Conservation (phyloP, 35 echinoderm and acorn worm genomes). For the Stichopus chloronotus region DNA sequence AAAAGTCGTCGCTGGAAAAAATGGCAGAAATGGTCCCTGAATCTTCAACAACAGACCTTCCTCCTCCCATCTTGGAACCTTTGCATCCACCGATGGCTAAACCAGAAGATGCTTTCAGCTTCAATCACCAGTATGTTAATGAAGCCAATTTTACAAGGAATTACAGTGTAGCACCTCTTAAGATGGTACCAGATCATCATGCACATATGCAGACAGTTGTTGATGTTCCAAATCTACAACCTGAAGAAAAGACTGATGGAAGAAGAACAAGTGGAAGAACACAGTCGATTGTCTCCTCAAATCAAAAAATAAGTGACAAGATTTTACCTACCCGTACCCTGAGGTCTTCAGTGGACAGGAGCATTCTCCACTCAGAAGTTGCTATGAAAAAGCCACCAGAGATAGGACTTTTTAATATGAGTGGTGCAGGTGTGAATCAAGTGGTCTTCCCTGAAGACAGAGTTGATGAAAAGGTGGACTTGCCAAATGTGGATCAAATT, state of each 20-base stretch:
- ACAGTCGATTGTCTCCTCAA: not conserved
- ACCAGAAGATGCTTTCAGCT: not conserved
- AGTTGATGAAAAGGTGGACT: not conserved
- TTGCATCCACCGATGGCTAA: constrained; percentile 12
- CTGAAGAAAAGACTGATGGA: not conserved
- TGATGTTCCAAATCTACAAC: not conserved
- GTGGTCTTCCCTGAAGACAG: not conserved
- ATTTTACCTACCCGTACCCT: not conserved
- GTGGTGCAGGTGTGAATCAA: not conserved
- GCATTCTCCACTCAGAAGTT: not conserved
- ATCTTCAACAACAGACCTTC: constrained; percentile 1
- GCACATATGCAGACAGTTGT: not conserved
- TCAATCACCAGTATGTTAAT: constrained; percentile 17
- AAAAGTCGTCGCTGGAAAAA: constrained; percentile 44
- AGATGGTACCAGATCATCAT: constrained; percentile 11
- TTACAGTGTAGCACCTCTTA: not conserved
- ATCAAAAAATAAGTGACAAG: not conserved
- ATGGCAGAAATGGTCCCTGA: constrained; percentile 32
- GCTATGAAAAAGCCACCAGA: not conserved
- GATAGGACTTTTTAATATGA: not conserved
- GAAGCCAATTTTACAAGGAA: not conserved
- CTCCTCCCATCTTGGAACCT: constrained; percentile 10
- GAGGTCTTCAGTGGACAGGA: not conserved
- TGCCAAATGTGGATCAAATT: not conserved
- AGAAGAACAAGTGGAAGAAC: constrained; percentile 26